Evolutionary conservation across 2,888 invertebrate genomes (phyloP).

Genomic region (Lithosia quadra): DNA sequence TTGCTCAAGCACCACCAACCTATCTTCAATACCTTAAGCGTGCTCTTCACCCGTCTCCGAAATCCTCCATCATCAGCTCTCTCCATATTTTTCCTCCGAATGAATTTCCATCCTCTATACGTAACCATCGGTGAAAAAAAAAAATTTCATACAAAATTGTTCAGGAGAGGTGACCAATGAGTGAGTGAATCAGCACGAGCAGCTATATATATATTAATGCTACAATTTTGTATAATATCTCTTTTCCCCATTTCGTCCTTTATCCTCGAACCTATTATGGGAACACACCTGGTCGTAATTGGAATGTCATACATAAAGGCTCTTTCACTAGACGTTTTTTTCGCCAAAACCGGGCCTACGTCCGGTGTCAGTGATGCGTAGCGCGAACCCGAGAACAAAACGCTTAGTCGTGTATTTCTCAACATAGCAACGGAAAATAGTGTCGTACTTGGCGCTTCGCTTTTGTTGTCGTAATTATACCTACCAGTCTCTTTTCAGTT

Average conservation of each 20-base stretch:
- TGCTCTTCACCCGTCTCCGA: too few relatives aligned
- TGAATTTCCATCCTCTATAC: too few relatives aligned
- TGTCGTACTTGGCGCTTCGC: not conserved
- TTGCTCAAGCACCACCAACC: too few relatives aligned
- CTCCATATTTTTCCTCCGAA: too few relatives aligned
- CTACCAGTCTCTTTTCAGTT: not conserved
- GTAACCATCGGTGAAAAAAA: too few relatives aligned
- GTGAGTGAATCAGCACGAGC: too few relatives aligned
- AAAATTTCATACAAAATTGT: too few relatives aligned
- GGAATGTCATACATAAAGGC: not conserved
- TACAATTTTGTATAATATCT: too few relatives aligned
- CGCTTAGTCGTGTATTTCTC: not conserved
- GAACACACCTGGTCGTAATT: not conserved
- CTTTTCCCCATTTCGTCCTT: not conserved
- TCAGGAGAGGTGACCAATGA: too few relatives aligned
- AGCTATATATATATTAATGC: too few relatives aligned
- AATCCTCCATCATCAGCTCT: too few relatives aligned
- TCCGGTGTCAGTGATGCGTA: constrained; percentile 2
- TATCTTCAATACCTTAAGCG: too few relatives aligned
- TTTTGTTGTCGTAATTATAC: not conserved
- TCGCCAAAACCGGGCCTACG: not conserved
- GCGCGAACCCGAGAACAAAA: constrained; percentile 1
- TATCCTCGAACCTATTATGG: not conserved
- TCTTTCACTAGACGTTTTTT: not conserved
- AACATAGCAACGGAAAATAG: not conserved